These are phyloP conservation scores for Gyrodactylus bullatarudis DNA, from an alignment of 1,140 invertebrate genomes.

Conservation along the genomic window DNA sequence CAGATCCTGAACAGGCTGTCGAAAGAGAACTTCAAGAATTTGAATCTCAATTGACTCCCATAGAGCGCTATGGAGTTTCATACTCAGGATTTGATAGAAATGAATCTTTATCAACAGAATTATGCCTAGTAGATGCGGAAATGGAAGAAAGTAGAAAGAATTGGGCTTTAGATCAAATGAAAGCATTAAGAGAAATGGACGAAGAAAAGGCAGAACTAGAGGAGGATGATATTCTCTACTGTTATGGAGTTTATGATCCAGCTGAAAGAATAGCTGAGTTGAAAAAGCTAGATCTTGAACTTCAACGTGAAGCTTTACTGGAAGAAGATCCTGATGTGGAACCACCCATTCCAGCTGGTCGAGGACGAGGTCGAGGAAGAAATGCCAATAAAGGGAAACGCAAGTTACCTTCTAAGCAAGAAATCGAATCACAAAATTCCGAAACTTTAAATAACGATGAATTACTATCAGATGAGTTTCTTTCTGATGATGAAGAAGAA, in stretches of 20 bases:
- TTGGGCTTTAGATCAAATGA: conserved; percentile 53
- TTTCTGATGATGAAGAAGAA: neutral
- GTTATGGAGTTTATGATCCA: conserved; percentile 6
- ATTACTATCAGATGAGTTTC: neutral
- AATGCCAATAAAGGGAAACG: neutral
- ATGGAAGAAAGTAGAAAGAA: conserved; percentile 33
- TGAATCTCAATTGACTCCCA: conserved; percentile 4
- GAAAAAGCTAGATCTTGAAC: neutral
- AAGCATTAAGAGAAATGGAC: conserved; percentile 25
- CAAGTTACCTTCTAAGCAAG: neutral
- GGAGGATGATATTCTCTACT: conserved; percentile 30
- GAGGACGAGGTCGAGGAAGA: neutral
- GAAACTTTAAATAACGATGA: neutral
- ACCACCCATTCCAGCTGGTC: neutral
- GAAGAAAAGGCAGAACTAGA: conserved; percentile 24
- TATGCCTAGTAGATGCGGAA: conserved; percentile 2
- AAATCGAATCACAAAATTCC: neutral
- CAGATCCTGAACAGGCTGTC: neutral
- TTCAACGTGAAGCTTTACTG: neutral
- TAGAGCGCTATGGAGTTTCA: conserved; percentile 1
- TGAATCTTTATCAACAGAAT: neutral
- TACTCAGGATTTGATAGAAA: neutral
- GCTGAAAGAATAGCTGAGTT: neutral
- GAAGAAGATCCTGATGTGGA: neutral
- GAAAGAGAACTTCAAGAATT: neutral